Conservation (phyloP, 2,113 vertebrate species). For the Seriola rivoliana region DNA sequence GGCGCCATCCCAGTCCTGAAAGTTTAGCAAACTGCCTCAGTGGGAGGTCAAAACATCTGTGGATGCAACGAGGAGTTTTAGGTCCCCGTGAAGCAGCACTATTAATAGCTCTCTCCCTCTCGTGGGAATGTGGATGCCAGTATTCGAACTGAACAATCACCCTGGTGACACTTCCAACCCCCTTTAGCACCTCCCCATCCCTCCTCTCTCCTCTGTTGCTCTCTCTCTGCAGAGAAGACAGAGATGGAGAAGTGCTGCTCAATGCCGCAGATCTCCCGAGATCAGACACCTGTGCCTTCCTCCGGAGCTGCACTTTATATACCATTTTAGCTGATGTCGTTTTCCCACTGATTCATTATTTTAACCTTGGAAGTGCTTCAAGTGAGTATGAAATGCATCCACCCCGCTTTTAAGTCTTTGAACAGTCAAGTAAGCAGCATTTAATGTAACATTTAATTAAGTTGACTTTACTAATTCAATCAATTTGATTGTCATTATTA, state of each 20-base stretch:
- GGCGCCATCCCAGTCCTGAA: conserved; percentile 6
- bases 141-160: conserved; percentile 52
- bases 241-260: conserved; percentile 14
- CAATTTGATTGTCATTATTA: conserved; percentile 55
- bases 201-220: conserved; percentile 25
- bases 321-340: not conserved
- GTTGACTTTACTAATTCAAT: conserved; percentile 36
- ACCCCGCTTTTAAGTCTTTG: not conserved
- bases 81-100: conserved; percentile 24
- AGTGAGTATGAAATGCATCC: conserved; percentile 9
- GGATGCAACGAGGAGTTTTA: conserved; percentile 28
- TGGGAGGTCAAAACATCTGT: conserved; percentile 25
- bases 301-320: not conserved
- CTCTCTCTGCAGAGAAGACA: conserved; percentile 38
- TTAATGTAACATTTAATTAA: conserved; percentile 52
- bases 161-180: conserved; percentile 47
- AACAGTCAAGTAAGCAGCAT: conserved; percentile 9
- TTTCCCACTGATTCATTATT: not conserved
- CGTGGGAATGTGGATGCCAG: conserved; percentile 40
- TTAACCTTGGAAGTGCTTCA: conserved; percentile 2
- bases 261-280: conserved; percentile 10
- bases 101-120: conserved; percentile 32
- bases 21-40: conserved; percentile 30
- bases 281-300: conserved; percentile 23
- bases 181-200: conserved; percentile 31